A percentile compares a stretch with the other conserved stretches of the same genome.
Conservation (phyloP, 1,140 invertebrate genomes). For the Amphibalanus amphitrite region DNA sequence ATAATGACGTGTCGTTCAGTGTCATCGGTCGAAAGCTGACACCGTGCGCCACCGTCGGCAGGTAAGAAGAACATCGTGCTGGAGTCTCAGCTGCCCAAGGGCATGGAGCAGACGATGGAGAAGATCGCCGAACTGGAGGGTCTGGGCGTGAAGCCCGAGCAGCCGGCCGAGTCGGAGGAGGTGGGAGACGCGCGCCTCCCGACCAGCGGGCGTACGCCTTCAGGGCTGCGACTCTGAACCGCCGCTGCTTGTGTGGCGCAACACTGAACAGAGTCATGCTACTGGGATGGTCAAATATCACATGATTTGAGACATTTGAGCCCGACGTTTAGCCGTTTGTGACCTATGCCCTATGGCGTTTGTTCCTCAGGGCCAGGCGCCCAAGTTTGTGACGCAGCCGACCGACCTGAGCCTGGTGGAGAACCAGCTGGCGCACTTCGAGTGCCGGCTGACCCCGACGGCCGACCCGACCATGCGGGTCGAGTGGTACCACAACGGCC, state of each 20-base stretch:
- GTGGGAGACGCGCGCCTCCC: too few relatives aligned
- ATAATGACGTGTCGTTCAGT: too few relatives aligned
- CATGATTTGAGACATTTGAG: too few relatives aligned
- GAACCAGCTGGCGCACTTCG: constrained; percentile 79
- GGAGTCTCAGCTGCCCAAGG: constrained; percentile 76
- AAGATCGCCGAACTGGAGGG: constrained; percentile 86
- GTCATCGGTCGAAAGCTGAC: too few relatives aligned
- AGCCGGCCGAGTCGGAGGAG: constrained; percentile 21
- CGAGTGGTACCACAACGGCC: constrained; percentile 93
- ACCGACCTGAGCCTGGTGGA: constrained; percentile 66
- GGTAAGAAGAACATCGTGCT: constrained; percentile 74
- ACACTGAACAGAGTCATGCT: too few relatives aligned
- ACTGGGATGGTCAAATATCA: too few relatives aligned
- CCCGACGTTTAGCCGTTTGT: too few relatives aligned
- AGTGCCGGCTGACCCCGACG: constrained; percentile 71
- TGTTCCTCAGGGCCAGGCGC: constrained; percentile 48
- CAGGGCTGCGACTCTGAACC: too few relatives aligned
- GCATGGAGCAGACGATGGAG: constrained; percentile 81
- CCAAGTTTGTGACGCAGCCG: constrained; percentile 78
- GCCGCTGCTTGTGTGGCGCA: too few relatives aligned
- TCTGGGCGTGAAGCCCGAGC: constrained; percentile 36
- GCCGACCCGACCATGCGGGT: constrained; percentile 83
- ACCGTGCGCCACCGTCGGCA: constrained; percentile 10
- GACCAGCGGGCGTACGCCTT: too few relatives aligned
- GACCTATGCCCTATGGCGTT: too few relatives aligned